phyloP scores from a whole-genome alignment of 2,888 invertebrate genomes.

The Bugula neritina region DNA sequence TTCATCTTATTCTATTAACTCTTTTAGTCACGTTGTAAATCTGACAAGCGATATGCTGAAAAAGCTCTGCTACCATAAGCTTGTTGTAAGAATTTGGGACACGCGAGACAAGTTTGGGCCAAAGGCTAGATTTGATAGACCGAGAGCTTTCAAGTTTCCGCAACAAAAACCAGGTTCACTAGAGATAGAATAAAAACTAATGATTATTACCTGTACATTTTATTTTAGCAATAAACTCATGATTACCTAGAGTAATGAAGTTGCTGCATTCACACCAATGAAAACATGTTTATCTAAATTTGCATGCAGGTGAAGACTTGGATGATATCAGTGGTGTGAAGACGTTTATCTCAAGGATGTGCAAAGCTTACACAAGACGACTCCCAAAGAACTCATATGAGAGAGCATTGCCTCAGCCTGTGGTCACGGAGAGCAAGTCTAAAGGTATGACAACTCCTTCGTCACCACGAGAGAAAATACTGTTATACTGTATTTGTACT shows the following conservation, averaged over 20 bases:
- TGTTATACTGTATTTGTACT: no score
- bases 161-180: slow-evolving; percentile 41
- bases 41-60: slow-evolving; percentile 45
- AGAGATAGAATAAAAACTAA: neutral
- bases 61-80: slow-evolving; percentile 45
- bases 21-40: slow-evolving; percentile 45
- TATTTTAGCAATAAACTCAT: no score
- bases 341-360: slow-evolving; percentile 40
- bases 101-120: slow-evolving; percentile 49
- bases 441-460: slow-evolving; percentile 17
- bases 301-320: slow-evolving; percentile 43
- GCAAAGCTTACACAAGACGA: slow-evolving; percentile 11
- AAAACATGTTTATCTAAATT: no score
- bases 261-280: no score
- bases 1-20: no score
- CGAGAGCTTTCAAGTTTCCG: slow-evolving; percentile 47
- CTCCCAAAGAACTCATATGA: slow-evolving; percentile 21
- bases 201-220: neutral
- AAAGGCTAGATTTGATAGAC: slow-evolving; percentile 47
- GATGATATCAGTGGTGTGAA: slow-evolving; percentile 47
- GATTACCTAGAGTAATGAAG: no score
- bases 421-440: neutral
- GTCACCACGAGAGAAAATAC: no score
- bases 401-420: slow-evolving; percentile 14
- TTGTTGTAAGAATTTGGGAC: slow-evolving; percentile 51